These are phyloP conservation scores for Yponomeuta malinellus DNA, from an alignment of 2,888 invertebrate species.

Conservation along the genomic window DNA sequence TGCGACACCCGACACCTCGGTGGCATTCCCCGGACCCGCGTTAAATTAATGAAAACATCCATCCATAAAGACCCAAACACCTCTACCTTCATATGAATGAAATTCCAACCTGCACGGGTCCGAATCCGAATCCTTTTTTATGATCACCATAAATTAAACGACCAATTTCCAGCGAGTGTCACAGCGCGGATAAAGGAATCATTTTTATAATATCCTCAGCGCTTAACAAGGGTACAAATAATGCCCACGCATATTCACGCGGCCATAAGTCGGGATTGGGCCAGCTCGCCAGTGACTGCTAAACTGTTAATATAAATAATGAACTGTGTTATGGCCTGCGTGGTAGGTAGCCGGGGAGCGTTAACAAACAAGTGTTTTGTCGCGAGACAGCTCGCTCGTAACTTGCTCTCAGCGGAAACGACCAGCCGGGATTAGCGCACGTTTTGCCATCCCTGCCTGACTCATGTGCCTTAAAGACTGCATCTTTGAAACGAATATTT, in stretches of 20 bases:
- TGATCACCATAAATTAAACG: conserved; percentile 69
- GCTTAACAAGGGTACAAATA: conserved; percentile 74
- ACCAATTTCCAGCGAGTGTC: conserved; percentile 75
- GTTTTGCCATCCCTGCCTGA: conserved; percentile 26
- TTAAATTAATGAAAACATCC: conserved; percentile 76
- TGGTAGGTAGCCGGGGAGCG: conserved; percentile 57
- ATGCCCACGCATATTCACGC: conserved; percentile 75
- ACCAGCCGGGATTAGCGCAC: conserved; percentile 21
- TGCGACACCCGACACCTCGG: conserved; percentile 59
- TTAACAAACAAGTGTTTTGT: conserved; percentile 70
- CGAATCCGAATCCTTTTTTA: conserved; percentile 73
- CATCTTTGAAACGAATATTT: background rate
- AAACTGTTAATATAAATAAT: conserved; percentile 76
- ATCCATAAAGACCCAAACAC: conserved; percentile 74
- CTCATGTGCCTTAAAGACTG: background rate
- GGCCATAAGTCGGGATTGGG: conserved; percentile 66
- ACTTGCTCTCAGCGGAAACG: conserved; percentile 20
- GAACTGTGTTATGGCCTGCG: conserved; percentile 69
- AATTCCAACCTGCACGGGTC: conserved; percentile 69
- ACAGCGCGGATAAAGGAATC: conserved; percentile 73
- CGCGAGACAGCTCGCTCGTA: conserved; percentile 37
- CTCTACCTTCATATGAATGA: conserved; percentile 77
- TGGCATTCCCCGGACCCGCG: conserved; percentile 55
- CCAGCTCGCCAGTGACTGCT: conserved; percentile 65
- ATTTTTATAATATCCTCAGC: conserved; percentile 75